Percentiles rank a stretch among this genome's conserved stretches.
Conservation (phyloP, 2,113 vertebrate genomes). For the Pelecanus crispus region DNA sequence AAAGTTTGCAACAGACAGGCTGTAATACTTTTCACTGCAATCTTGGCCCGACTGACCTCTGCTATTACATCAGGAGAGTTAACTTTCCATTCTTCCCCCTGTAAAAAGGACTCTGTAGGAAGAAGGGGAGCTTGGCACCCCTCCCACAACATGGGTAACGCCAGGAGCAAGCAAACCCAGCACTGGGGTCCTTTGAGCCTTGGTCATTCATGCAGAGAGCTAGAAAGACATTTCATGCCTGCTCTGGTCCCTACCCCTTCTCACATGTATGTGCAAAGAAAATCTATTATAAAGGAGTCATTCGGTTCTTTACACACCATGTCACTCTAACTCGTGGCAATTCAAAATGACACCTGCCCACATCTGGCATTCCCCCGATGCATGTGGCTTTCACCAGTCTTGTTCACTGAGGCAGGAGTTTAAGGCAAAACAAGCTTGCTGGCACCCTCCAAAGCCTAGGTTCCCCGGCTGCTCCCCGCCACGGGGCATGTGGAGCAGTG, state of each 20-base stretch:
- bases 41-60: not conserved
- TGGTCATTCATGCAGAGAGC: not conserved
- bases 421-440: not conserved
- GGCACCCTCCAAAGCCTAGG: not conserved
- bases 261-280: not conserved
- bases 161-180: not conserved
- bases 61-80: not conserved
- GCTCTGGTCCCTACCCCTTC: not conserved
- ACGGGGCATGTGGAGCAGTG: rapidly evolving
- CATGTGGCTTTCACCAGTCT: not conserved
- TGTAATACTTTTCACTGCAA: not conserved
- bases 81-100: not conserved
- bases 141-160: not conserved
- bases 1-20: not conserved
- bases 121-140: not conserved
- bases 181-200: not conserved
- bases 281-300: not conserved
- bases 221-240: not conserved
- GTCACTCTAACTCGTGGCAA: not conserved
- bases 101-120: not conserved
- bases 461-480: not conserved
- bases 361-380: not conserved
- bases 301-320: rapidly evolving
- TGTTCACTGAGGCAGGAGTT: not conserved
- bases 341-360: not conserved